A percentile compares a stretch with the other conserved stretches of the same genome.
phyloP scores from a whole-genome alignment of 1,140 invertebrate genomes.

The Battus philenor region DNA sequence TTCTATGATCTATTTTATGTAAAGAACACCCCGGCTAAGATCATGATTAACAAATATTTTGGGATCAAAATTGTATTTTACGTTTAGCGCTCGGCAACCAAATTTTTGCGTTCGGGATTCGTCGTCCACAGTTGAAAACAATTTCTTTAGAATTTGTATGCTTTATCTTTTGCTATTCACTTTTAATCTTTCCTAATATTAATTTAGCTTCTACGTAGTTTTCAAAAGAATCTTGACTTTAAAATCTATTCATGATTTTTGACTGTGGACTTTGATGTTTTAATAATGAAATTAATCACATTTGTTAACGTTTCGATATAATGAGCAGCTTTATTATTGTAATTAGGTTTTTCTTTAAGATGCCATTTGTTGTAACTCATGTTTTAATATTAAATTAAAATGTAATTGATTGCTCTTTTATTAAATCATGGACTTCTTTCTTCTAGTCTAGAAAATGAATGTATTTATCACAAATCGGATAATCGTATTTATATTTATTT shows the following conservation, averaged over 20 bases:
- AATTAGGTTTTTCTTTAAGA: slow-evolving; percentile 62
- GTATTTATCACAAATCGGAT: too few relatives aligned
- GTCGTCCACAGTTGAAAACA: too few relatives aligned
- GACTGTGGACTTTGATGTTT: slow-evolving; percentile 10
- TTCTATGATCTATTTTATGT: slow-evolving; percentile 2
- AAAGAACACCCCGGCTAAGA: too few relatives aligned
- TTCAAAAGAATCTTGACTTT: too few relatives aligned
- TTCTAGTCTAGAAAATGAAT: too few relatives aligned
- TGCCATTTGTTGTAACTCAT: slow-evolving; percentile 74
- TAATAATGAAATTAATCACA: slow-evolving; percentile 17
- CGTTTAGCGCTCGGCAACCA: slow-evolving; percentile 31
- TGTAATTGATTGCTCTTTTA: slow-evolving; percentile 44
- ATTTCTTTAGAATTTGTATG: background rate
- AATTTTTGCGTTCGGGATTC: too few relatives aligned
- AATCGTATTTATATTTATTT: too few relatives aligned
- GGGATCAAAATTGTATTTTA: slow-evolving; percentile 58
- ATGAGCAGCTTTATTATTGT: slow-evolving; percentile 72
- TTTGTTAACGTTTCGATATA: slow-evolving; percentile 35
- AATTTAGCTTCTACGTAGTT: too few relatives aligned
- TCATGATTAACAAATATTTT: slow-evolving; percentile 46
- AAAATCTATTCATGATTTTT: too few relatives aligned
- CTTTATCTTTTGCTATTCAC: background rate
- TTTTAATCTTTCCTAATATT: too few relatives aligned
- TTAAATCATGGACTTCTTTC: too few relatives aligned
- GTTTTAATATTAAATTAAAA: slow-evolving; percentile 72